Conservation (phyloP, 2,113 vertebrate species). For the Climacteris rufus region DNA sequence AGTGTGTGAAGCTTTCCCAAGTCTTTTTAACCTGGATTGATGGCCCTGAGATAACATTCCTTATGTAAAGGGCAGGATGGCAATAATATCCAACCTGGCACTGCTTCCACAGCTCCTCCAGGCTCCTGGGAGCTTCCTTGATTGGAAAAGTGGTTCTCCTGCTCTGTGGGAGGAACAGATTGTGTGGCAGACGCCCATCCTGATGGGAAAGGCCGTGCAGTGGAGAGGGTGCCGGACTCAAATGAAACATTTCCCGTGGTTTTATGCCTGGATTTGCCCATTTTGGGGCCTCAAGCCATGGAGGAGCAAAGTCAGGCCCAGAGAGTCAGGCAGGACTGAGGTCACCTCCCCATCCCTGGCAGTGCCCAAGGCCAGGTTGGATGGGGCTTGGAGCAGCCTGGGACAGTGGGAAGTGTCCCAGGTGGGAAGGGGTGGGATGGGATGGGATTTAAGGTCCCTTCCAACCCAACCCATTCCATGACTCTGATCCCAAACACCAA, state of each 20-base stretch:
- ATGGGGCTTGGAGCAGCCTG: accelerated
- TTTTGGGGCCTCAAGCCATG: accelerated
- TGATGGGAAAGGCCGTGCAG: neutral
- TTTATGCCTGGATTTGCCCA: neutral
- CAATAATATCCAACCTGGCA: neutral
- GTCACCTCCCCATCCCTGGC: neutral
- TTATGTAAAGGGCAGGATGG: neutral
- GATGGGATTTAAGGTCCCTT: neutral
- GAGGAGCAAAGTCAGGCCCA: neutral
- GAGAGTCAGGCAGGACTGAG: neutral
- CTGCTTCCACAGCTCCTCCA: neutral
- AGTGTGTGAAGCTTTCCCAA: neutral
- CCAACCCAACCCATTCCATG: neutral
- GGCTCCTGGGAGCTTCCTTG: neutral
- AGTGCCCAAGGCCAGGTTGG: neutral
- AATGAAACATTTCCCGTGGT: neutral
- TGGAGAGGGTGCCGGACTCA: neutral
- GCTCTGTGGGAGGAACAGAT: neutral
- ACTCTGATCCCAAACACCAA: neutral
- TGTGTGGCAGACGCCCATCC: neutral
- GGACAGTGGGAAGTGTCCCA: neutral
- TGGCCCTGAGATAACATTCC: neutral
- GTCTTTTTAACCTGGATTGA: neutral
- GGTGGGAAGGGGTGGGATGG: neutral
- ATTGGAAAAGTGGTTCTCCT: neutral